Percentiles rank a stretch among this genome's conserved stretches.
phyloP scores from a whole-genome alignment of 2,888 invertebrate species.

The Leptinotarsa peninsularis region DNA sequence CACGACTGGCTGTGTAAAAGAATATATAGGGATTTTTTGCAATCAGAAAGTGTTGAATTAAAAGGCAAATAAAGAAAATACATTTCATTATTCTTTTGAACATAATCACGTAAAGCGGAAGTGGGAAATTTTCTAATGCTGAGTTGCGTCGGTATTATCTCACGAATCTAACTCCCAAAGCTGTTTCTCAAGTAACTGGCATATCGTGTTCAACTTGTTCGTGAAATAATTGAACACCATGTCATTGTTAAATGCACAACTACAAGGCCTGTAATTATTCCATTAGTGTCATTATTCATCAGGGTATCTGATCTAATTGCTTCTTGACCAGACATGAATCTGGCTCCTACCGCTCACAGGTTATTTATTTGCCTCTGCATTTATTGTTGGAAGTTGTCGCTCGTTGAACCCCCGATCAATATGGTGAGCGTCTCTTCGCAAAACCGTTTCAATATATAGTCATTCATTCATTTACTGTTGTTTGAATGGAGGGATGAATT shows the following conservation, averaged over 20 bases:
- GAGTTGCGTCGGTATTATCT: no score
- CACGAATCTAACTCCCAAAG: neutral
- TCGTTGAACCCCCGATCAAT: neutral
- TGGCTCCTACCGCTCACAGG: neutral
- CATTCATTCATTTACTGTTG: no score
- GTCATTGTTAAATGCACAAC: slow-evolving; percentile 3
- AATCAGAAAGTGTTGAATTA: no score
- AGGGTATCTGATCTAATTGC: slow-evolving; percentile 14
- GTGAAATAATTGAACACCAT: slow-evolving; percentile 8
- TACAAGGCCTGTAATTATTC: slow-evolving; percentile 9
- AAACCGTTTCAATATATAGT: no score
- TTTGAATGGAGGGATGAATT: no score
- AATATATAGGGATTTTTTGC: no score
- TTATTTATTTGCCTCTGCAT: slow-evolving; percentile 1
- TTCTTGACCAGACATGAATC: slow-evolving; percentile 13
- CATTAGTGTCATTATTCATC: slow-evolving; percentile 10
- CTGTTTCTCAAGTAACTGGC: neutral
- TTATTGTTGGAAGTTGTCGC: neutral
- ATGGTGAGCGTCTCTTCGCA: neutral
- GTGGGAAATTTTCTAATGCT: no score
- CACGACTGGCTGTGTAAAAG: no score
- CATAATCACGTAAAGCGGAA: no score
- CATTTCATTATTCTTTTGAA: no score
- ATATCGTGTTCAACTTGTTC: slow-evolving; percentile 2
- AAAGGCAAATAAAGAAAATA: no score